A percentile compares a stretch with the other conserved stretches of the same genome.
Evolutionary conservation across 2,888 invertebrate species (phyloP).

Genomic region (Epirrita christyi): DNA sequence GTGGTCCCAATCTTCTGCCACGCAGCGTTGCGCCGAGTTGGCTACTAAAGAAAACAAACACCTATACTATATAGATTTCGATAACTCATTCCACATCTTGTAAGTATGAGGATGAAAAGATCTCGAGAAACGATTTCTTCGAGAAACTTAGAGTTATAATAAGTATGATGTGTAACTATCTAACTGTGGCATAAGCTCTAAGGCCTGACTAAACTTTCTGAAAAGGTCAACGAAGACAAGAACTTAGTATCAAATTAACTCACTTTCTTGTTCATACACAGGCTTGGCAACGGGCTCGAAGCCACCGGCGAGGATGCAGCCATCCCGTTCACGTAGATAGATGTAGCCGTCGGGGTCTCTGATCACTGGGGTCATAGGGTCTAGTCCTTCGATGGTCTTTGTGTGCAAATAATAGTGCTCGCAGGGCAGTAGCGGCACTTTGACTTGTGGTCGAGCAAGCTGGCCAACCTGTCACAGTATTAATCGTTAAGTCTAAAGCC

Average conservation of each 20-base stretch:
- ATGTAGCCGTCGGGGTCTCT: conserved; percentile 95
- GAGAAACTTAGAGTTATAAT: too few relatives aligned
- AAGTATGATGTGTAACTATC: too few relatives aligned
- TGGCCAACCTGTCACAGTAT: conserved; percentile 87
- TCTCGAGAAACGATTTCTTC: too few relatives aligned
- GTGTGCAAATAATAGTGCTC: conserved; percentile 97
- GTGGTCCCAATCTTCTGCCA: conserved; percentile 98
- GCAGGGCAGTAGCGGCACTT: conserved; percentile 95
- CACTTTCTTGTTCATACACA: conserved; percentile 90
- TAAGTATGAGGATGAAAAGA: too few relatives aligned
- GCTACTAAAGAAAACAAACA: conserved; percentile 59
- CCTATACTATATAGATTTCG: too few relatives aligned
- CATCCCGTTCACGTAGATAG: conserved; percentile 94
- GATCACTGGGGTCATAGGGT: conserved; percentile 94
- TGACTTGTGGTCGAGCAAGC: conserved; percentile 92
- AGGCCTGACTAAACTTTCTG: not conserved
- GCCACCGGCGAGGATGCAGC: conserved; percentile 94
- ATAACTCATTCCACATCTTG: too few relatives aligned
- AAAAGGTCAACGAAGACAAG: not conserved
- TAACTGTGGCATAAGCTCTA: too few relatives aligned
- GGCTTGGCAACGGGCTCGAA: conserved; percentile 97
- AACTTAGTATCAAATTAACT: conserved; percentile 42
- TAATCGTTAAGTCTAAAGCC: not conserved
- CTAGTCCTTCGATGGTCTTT: conserved; percentile 89
- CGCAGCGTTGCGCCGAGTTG: conserved; percentile 86